Evolutionary conservation across 2,888 invertebrate species (phyloP).

Genomic region (Ryuthela nishihirai): DNA sequence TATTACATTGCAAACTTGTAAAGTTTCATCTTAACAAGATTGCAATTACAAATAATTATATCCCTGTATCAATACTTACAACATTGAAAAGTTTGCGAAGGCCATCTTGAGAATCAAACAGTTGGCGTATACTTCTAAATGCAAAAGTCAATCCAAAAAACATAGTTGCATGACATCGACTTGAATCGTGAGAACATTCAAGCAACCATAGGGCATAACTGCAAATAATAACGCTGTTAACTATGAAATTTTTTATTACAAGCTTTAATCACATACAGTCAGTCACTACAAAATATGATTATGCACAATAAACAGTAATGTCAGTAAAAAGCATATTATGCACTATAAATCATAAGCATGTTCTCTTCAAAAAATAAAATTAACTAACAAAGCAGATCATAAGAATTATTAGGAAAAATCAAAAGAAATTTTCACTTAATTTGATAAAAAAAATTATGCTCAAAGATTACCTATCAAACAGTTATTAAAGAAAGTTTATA

Average conservation of each 20-base stretch:
- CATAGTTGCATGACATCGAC: conserved; percentile 97
- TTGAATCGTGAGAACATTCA: conserved; percentile 95
- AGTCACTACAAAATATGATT: too few relatives aligned
- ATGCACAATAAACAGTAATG: too few relatives aligned
- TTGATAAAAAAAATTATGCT: not conserved
- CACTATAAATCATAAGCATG: too few relatives aligned
- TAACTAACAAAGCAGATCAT: conserved; percentile 2
- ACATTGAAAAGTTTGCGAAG: conserved; percentile 90
- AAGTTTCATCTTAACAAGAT: too few relatives aligned
- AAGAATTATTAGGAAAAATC: not conserved
- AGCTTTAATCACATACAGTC: too few relatives aligned
- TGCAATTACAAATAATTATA: too few relatives aligned
- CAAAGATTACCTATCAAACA: not conserved
- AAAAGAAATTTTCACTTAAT: not conserved
- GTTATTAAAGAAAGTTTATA: too few relatives aligned
- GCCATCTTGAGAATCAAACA: conserved; percentile 94
- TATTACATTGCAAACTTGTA: too few relatives aligned
- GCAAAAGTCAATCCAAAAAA: conserved; percentile 94
- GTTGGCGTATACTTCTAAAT: conserved; percentile 85
- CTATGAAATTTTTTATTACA: too few relatives aligned
- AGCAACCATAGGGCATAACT: conserved; percentile 91
- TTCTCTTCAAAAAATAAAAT: conserved; percentile 9
- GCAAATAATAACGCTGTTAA: conserved; percentile 24
- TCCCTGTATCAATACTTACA: conserved; percentile 58
- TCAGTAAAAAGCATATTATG: too few relatives aligned